Evolutionary conservation across 1,140 invertebrate genomes (phyloP), one percentile per base, ranked within the genome.

Genomic region (Argopecten irradians): DNA sequence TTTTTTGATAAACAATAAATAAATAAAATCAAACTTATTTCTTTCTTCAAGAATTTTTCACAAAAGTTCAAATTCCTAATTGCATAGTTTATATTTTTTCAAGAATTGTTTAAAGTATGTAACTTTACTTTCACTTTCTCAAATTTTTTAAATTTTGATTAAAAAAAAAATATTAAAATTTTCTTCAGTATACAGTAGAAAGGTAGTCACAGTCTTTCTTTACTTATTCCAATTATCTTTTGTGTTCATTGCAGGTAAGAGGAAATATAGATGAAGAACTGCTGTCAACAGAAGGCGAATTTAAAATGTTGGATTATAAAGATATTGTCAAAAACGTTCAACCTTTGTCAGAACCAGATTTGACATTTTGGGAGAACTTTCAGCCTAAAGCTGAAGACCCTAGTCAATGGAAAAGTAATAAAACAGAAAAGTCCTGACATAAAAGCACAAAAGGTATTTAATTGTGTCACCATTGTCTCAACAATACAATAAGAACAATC

Each of bases 321-420:
- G 83, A 83, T 82, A 28, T 89, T 19, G 13, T 89, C 34, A 28
- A 87, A 86, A 55, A 32, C 35, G 89, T 84, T 35, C 33, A n/a
- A 19, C 85, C 87, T 34, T 34, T 86, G 2, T 86, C 13, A 28
- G 89, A 88, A 32, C 87, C 87, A 34, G 89, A 90, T 34, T 46
- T 71, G 55, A 28, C 55, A 28, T 71, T 71, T 28, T 71, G 55
- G 55, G 55, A 71, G 86, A 83, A 87, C 19, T 87, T 87, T 87
- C 34, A 87, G 2, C 82, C 36, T 33, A 87, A 87, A 87, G 82
- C 82, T 36, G 86, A 87, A 33, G 82, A 41, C 41, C 86, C 86
- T 1, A 84, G 35, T 84, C 55, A 71, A 28, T 71, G 55, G 55
- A 71, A 71, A 71, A 28, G 19, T 28, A 71, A 71, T 28, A 1